A percentile compares a stretch with the other conserved stretches of the same genome.
These are phyloP conservation scores for Neodiprion virginianus DNA, from an alignment of 1,140 invertebrate species.

Conservation along the genomic window DNA sequence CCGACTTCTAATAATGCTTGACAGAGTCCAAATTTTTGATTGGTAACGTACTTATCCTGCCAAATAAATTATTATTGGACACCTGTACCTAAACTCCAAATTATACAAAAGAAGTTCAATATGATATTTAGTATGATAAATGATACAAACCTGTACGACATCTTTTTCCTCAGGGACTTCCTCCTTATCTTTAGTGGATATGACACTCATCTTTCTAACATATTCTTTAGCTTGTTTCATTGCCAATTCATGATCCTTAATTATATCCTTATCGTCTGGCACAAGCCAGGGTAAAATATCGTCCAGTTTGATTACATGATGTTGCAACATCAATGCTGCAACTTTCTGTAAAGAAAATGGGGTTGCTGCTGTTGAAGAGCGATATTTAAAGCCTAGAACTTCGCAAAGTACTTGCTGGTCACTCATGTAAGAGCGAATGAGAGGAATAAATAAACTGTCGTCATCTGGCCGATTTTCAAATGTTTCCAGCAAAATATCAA, in stretches of 20 bases:
- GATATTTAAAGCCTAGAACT: slow-evolving; percentile 93
- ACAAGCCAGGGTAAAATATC: slow-evolving; percentile 91
- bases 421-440: slow-evolving; percentile 87
- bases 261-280: slow-evolving; percentile 84
- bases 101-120: slow-evolving; percentile 8
- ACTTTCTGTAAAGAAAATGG: slow-evolving; percentile 87
- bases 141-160: slow-evolving; percentile 59
- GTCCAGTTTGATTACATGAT: slow-evolving; percentile 84
- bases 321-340: slow-evolving; percentile 88
- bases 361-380: slow-evolving; percentile 71
- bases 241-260: slow-evolving; percentile 82
- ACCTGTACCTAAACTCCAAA: not conserved
- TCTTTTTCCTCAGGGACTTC: slow-evolving; percentile 79
- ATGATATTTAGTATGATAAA: slow-evolving; percentile 14
- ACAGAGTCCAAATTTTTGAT: slow-evolving; percentile 94
- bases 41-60: slow-evolving; percentile 73
- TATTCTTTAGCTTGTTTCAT: slow-evolving; percentile 87
- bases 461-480: slow-evolving; percentile 88
- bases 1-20: slow-evolving; percentile 88
- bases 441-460: slow-evolving; percentile 80
- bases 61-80: slow-evolving; percentile 32
- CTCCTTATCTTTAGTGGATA: slow-evolving; percentile 85
- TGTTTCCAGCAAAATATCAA: slow-evolving; percentile 96
- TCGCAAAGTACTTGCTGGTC: slow-evolving; percentile 87
- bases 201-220: slow-evolving; percentile 84